Evolutionary conservation across 2,797 vertebrate species (phyloP), one percentile per base, ranked within the genome.

Genomic region (Orientallactaga sibirica): DNA sequence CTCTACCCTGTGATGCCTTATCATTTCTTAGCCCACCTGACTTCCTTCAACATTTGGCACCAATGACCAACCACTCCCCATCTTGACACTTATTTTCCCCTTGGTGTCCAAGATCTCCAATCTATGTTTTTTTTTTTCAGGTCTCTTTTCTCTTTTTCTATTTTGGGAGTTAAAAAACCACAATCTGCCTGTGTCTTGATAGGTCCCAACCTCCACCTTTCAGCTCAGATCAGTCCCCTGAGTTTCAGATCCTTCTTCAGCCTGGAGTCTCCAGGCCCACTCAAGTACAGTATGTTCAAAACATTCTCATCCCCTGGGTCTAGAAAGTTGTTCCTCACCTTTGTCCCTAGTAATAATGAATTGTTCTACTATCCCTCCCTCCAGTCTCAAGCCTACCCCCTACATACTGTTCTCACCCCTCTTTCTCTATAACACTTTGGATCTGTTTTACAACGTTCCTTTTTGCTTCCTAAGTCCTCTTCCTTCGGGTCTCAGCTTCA

Each of bases 11-110:
- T 64, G 24, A 27, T 64, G 2, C 92, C 5, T 71, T 75, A 6
- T 76, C 22, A 48, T 41, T 73, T 83, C 73, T 95, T 62, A 82
- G 37, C 29, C 41, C 25, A 29, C 55, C 33, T 92, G 52, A 81
- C 70, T 62, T 83, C 37, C 71, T 33, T 75, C 55, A 95, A 64
- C 48, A 87, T 94, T 80, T 89, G 64, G 37, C 7, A 78, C 25
- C 55, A 33, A 83, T 5, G 18, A 52, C 14, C 33, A 61, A 52
- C 14, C 33, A 61, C 19, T 19, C 1, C 70, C 29, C 37, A 55
- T 64, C 78, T 80, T 68, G 58, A 78, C 74, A 83, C 43, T 66
- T 55, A 43, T 7, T 4, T 70, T 94, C 29, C 52, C 67, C 4
- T 88, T 71, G 20, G 11, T 19, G 7, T 79, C 66, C 43, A 14